Evolutionary conservation across 1,140 invertebrate species (phyloP).

Genomic region (Drosophila sechellia): DNA sequence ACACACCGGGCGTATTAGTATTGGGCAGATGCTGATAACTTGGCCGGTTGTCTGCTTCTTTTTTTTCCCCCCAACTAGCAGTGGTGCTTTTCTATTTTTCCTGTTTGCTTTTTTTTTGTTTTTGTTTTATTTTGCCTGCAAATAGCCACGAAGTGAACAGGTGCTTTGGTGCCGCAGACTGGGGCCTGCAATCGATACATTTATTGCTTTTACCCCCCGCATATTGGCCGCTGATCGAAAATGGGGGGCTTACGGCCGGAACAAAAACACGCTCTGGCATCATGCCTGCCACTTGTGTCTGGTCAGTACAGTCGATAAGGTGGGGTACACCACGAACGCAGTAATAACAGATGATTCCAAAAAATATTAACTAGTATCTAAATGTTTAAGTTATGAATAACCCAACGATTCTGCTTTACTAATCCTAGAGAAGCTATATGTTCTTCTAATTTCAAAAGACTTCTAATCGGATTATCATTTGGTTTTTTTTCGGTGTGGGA

Average conservation of each 20-base stretch:
- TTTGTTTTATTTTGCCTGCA: slow-evolving; percentile 10
- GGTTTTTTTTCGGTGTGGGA: slow-evolving; percentile 1
- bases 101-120: neutral
- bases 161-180: slow-evolving; percentile 48
- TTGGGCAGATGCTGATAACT: slow-evolving; percentile 75
- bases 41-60: slow-evolving; percentile 53
- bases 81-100: slow-evolving; percentile 32
- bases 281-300: slow-evolving; percentile 51
- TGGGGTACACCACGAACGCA: slow-evolving; percentile 5
- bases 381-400: neutral
- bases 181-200: slow-evolving; percentile 57
- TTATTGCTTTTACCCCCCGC: slow-evolving; percentile 48
- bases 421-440: too few relatives aligned
- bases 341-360: neutral
- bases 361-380: too few relatives aligned
- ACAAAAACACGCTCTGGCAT: slow-evolving; percentile 54
- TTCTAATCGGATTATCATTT: neutral
- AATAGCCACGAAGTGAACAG: slow-evolving; percentile 54
- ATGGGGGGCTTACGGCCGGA: slow-evolving; percentile 18
- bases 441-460: too few relatives aligned
- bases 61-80: slow-evolving; percentile 11
- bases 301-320: slow-evolving; percentile 12
- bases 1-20: slow-evolving; percentile 29
- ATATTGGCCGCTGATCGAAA: slow-evolving; percentile 1
- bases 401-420: too few relatives aligned